Conservation (phyloP, 1,140 invertebrate species). For the Drosophila funebris region DNA sequence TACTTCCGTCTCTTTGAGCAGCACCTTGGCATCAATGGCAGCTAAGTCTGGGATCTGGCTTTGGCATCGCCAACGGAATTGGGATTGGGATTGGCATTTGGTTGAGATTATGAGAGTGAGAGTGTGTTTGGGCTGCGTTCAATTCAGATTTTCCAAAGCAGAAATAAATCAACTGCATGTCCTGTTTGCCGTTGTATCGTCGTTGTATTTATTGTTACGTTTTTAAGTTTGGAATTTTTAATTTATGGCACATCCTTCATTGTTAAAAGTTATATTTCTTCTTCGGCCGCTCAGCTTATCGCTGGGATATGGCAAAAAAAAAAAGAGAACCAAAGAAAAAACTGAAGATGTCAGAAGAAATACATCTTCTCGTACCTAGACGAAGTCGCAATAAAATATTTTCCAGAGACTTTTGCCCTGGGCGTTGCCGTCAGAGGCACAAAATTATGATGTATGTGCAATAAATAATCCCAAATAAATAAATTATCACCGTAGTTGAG, state of each 20-base stretch:
- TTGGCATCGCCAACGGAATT: neutral
- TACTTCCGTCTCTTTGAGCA: conserved; percentile 69
- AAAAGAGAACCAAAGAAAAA: neutral
- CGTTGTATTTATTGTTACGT: conserved; percentile 76
- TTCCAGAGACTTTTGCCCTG: conserved; percentile 13
- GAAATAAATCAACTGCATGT: conserved; percentile 80
- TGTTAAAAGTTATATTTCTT: conserved; percentile 76
- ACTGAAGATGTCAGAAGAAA: conserved; percentile 28
- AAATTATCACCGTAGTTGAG: conserved; percentile 67
- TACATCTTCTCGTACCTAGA: conserved; percentile 37
- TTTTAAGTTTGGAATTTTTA: conserved; percentile 82
- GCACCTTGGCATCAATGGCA: conserved; percentile 23
- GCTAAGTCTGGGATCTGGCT: conserved; percentile 12
- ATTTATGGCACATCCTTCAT: conserved; percentile 78
- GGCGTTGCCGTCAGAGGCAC: conserved; percentile 58
- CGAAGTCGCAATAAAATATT: conserved; percentile 42
- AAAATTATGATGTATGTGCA: conserved; percentile 82
- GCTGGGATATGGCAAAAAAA: conserved; percentile 20
- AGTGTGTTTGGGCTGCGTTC: conserved; percentile 18
- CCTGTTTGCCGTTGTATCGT: conserved; percentile 56
- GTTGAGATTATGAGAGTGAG: conserved; percentile 7
- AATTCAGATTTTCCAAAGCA: conserved; percentile 54
- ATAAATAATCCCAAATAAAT: conserved; percentile 83
- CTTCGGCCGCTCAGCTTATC: conserved; percentile 54
- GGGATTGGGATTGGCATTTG: neutral